Evolutionary conservation across 2,113 vertebrate species (phyloP), one percentile per base, ranked within the genome.

Genomic region (Pachyramphus minor): DNA sequence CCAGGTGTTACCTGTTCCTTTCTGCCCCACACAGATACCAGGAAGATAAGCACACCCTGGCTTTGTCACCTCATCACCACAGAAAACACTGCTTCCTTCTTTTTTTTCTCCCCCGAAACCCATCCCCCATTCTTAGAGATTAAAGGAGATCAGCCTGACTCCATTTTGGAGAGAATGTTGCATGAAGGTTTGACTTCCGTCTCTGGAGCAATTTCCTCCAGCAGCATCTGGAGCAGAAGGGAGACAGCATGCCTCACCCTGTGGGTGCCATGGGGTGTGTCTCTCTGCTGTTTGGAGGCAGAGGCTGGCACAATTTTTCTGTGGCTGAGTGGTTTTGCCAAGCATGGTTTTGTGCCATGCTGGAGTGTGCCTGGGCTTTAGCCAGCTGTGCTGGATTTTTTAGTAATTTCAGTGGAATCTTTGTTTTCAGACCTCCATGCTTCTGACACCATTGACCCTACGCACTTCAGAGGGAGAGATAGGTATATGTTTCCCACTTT

Each of bases 91-190:
- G 23, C 8, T 9, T 1, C 5, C 44, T 42, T 4, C 7, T 60
- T 68, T 30, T 3, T 6, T n/a, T 41, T 13, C 42, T 24, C 8
- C 18, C 10, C 33, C 14, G 20, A 8, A 45, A 19, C 16, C 5
- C n/a, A 19, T 16, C 23, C 2, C 4, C 9, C 4, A 7, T 75
- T 89, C 47, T 52, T 56, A 25, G 6, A 82, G 8, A 16, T 72
- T 7, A 66, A 90, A 83, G 30, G 69, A 47, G 90, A 23, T 6
- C 0, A 0, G 20, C 5, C 28, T 69, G 55, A 9, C 25, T 53
- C 39, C 24, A 19, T 52, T 63, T 60, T 73, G 58, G 11, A 73
- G 75, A 44, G 14, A 17, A 33, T 47, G 17, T 39, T 69, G 9
- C 56, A 8, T 5, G 1, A 62, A 44, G 23, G 18, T 50, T 75